Conservation (phyloP, 2,797 vertebrate species). For the Toxotes lorentzi region DNA sequence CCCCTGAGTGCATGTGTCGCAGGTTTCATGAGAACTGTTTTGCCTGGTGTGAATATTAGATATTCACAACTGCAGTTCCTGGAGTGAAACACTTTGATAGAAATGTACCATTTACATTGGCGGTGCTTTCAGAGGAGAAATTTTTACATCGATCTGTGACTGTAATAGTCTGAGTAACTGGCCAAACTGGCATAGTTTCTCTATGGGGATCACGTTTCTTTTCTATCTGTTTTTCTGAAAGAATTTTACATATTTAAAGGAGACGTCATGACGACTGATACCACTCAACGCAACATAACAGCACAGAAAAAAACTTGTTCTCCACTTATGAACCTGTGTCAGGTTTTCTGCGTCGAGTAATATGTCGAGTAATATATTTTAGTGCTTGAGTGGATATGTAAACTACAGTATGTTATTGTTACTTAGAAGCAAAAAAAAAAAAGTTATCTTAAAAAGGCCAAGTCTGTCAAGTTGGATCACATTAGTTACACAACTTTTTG, state of each 20-base stretch:
- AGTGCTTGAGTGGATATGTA: neutral
- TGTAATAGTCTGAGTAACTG: neutral
- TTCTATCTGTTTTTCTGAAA: neutral
- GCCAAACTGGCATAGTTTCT: neutral
- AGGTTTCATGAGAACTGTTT: slow-evolving; percentile 20
- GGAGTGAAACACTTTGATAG: slow-evolving; percentile 7
- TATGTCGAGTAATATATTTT: slow-evolving; percentile 30
- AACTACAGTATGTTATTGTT: neutral
- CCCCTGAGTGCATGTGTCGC: neutral
- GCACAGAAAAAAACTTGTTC: slow-evolving; percentile 41
- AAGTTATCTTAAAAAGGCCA: neutral
- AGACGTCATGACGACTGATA: neutral
- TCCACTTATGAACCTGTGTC: slow-evolving; percentile 10
- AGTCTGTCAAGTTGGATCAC: too few relatives aligned
- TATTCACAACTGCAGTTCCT: slow-evolving; percentile 5
- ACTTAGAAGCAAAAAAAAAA: neutral
- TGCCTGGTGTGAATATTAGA: slow-evolving; percentile 26
- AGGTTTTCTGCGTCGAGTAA: slow-evolving; percentile 33
- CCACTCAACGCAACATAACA: slow-evolving; percentile 8
- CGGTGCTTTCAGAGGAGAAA: neutral
- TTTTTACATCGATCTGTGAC: neutral
- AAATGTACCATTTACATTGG: neutral
- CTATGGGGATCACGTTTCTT: slow-evolving; percentile 4
- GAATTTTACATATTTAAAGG: slow-evolving; percentile 13
- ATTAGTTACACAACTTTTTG: neutral